Conservation (phyloP, 2,888 invertebrate species). For the Amaurobius ferox region DNA sequence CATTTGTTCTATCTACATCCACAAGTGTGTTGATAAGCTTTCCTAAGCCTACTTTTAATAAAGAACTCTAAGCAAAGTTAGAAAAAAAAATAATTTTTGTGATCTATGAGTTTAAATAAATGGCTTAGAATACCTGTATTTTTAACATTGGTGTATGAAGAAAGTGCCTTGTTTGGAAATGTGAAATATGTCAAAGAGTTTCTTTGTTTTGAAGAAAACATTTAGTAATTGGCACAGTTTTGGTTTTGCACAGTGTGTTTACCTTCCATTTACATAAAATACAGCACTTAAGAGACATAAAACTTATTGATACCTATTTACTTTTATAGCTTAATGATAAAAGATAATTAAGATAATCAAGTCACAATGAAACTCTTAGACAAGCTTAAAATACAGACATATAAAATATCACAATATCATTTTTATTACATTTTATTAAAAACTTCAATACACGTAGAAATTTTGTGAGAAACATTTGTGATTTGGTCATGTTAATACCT, state of each 20-base stretch:
- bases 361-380: slow-evolving; percentile 14
- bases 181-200: slow-evolving; percentile 11
- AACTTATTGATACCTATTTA: not conserved
- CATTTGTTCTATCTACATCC: slow-evolving; percentile 14
- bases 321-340: not conserved
- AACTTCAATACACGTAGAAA: slow-evolving; percentile 71
- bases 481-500: slow-evolving; percentile 70
- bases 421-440: slow-evolving; percentile 67
- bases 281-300: not conserved
- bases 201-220: not conserved
- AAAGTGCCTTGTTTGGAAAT: slow-evolving; percentile 17
- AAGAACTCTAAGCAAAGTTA: not conserved
- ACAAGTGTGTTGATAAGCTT: slow-evolving; percentile 16
- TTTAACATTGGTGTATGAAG: not conserved
- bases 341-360: not conserved
- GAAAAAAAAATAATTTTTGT: not conserved
- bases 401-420: slow-evolving; percentile 32
- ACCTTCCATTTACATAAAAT: not conserved
- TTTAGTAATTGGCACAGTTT: slow-evolving; percentile 7
- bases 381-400: slow-evolving; percentile 18
- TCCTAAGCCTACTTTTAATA: slow-evolving; percentile 4
- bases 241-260: not conserved
- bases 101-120: slow-evolving; percentile 1
- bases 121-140: not conserved
- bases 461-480: slow-evolving; percentile 70